Conservation (phyloP, 2,888 invertebrate species). For the Coelinius sp. region DNA sequence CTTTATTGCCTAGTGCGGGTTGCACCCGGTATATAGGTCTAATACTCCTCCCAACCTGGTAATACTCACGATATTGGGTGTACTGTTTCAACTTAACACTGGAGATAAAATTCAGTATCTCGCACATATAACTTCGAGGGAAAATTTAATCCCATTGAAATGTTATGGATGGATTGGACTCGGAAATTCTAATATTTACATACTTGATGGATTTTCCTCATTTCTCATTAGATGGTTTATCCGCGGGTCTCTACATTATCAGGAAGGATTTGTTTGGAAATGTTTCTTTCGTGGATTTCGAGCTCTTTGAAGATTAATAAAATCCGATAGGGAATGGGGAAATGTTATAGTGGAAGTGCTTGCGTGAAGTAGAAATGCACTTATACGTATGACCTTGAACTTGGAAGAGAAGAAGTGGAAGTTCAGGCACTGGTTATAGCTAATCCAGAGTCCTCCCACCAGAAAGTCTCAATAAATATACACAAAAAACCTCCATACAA, state of each 20-base stretch:
- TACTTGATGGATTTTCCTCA: neutral
- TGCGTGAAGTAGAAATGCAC: too few relatives aligned
- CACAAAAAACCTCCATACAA: too few relatives aligned
- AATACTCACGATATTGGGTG: conserved; percentile 24
- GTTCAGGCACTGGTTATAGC: too few relatives aligned
- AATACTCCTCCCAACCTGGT: conserved; percentile 29
- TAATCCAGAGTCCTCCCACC: too few relatives aligned
- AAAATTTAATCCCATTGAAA: conserved; percentile 21
- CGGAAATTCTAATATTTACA: neutral
- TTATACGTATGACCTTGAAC: too few relatives aligned
- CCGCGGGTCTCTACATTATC: neutral
- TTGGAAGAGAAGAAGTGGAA: too few relatives aligned
- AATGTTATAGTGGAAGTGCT: too few relatives aligned
- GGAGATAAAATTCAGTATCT: neutral
- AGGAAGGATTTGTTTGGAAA: neutral
- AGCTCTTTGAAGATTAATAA: neutral
- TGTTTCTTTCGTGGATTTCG: neutral
- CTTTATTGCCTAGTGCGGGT: conserved; percentile 56
- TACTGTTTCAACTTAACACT: neutral
- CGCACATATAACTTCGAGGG: neutral
- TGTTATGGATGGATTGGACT: neutral
- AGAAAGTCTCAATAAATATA: too few relatives aligned
- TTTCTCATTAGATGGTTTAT: neutral
- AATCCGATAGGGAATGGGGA: neutral
- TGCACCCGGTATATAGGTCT: conserved; percentile 54